Conservation (phyloP, 1,140 invertebrate genomes). For the Drosophila takahashii region DNA sequence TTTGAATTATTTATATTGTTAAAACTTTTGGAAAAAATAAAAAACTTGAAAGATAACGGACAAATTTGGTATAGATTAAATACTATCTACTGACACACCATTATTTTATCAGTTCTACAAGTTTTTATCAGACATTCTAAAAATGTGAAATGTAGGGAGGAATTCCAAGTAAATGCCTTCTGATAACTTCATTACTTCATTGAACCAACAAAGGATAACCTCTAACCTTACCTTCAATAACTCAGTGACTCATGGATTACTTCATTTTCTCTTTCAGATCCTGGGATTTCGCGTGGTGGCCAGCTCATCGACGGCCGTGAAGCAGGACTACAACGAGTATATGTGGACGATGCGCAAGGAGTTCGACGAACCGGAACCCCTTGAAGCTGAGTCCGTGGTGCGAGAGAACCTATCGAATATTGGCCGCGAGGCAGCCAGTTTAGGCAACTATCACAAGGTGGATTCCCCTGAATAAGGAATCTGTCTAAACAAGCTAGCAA, state of each 20-base stretch:
- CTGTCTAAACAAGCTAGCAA: conserved; percentile 18
- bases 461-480: conserved; percentile 78
- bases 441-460: conserved; percentile 84
- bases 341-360: conserved; percentile 97
- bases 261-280: conserved; percentile 85
- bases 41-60: neutral
- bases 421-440: conserved; percentile 85
- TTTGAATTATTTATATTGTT: no score
- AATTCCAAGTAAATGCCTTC: no score
- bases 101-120: neutral
- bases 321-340: conserved; percentile 94
- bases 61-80: neutral
- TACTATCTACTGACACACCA: neutral
- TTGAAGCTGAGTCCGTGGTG: conserved; percentile 87
- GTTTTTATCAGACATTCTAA: neutral
- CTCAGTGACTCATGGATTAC: conserved; percentile 10
- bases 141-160: no score
- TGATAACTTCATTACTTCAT: no score
- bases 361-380: conserved; percentile 91
- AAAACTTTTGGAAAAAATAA: no score
- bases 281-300: conserved; percentile 94
- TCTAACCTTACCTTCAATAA: neutral
- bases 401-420: conserved; percentile 87
- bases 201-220: neutral
- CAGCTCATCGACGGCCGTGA: conserved; percentile 92